phyloP scores from a whole-genome alignment of 1,140 invertebrate genomes.

The Macrocentrus cingulum region DNA sequence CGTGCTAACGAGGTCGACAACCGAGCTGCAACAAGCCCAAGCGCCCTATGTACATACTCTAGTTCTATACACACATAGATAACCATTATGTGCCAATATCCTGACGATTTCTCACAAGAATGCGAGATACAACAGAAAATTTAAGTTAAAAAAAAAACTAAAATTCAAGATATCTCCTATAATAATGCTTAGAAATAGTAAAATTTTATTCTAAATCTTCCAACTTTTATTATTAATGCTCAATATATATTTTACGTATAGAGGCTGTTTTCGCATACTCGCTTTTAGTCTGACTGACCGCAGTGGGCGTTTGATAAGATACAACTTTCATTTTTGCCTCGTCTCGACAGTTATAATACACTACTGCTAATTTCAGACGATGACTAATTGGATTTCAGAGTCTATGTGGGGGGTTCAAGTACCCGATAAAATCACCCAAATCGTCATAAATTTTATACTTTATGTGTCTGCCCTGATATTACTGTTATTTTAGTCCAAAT shows the following conservation, averaged over 20 bases:
- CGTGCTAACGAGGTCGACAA: slow-evolving; percentile 14
- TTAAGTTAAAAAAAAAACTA: neutral
- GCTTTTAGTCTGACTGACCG: neutral
- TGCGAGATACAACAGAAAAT: neutral
- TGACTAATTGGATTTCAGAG: slow-evolving; percentile 1
- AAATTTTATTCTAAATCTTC: too few species aligned
- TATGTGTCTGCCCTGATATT: too few species aligned
- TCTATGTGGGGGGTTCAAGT: neutral
- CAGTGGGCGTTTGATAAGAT: slow-evolving; percentile 8
- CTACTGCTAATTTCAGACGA: slow-evolving; percentile 6
- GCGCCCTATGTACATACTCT: slow-evolving; percentile 3
- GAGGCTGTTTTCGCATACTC: neutral
- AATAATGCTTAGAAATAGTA: too few species aligned
- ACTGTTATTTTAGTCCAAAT: too few species aligned
- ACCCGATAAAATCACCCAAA: neutral
- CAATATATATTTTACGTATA: neutral
- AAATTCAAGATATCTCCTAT: too few species aligned
- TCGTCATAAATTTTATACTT: too few species aligned
- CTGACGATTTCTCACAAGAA: neutral
- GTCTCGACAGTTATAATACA: neutral
- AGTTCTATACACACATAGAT: neutral
- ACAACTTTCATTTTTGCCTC: neutral
- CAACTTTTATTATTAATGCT: neutral
- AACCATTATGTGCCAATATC: neutral
- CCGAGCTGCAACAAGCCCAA: neutral